A percentile compares a stretch with the other conserved stretches of the same genome.
Conservation (phyloP, 2,113 vertebrate species). For the Callipepla squamata region DNA sequence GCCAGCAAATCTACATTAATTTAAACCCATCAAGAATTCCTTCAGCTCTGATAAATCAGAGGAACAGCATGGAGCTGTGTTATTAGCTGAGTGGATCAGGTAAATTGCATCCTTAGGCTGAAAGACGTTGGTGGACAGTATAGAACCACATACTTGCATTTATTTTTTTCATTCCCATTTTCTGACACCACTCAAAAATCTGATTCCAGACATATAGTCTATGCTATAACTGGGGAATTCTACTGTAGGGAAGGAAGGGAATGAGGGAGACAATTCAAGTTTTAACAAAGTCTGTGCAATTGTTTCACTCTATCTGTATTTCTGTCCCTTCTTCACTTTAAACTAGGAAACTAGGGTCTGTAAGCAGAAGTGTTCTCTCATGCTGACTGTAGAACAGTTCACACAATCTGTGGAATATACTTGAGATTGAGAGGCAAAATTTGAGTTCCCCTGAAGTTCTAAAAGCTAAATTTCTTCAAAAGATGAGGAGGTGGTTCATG, state of each 20-base stretch:
- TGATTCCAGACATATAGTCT: neutral
- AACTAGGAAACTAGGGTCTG: neutral
- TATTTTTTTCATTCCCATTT: neutral
- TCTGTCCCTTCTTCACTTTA: neutral
- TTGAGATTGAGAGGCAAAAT: neutral
- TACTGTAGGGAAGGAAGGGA: rapidly evolving
- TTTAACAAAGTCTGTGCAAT: neutral
- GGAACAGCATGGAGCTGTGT: neutral
- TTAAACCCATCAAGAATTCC: neutral
- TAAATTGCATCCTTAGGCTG: neutral
- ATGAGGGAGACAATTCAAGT: neutral
- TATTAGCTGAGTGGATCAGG: neutral
- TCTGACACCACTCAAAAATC: neutral
- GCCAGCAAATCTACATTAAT: neutral
- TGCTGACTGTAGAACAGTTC: neutral
- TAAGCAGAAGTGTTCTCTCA: neutral
- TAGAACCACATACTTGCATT: neutral
- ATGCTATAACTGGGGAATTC: neutral
- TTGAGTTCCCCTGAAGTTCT: neutral
- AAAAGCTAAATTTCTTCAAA: neutral
- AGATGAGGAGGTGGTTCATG: neutral
- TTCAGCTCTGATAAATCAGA: neutral
- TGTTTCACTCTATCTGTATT: neutral
- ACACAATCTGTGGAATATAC: neutral
- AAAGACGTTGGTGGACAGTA: neutral